Evolutionary conservation across 2,888 invertebrate genomes (phyloP).

Genomic region (Cyaniris semiargus): DNA sequence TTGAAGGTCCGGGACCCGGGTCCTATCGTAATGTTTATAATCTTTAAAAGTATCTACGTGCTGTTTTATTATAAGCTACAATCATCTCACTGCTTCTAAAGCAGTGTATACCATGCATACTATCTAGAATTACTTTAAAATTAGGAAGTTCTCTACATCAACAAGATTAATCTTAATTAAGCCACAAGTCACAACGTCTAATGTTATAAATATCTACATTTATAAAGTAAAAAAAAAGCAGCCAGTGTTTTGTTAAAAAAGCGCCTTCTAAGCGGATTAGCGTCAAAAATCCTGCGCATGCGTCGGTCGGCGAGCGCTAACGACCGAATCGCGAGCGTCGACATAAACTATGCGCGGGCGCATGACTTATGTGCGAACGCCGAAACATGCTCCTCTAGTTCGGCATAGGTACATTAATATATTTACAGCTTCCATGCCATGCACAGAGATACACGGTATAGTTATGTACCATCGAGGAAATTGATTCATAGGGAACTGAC

Average conservation of each 20-base stretch:
- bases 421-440: too few relatives aligned
- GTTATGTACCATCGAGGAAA: too few relatives aligned
- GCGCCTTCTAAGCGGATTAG: slow-evolving; percentile 58
- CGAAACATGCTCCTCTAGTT: slow-evolving; percentile 31
- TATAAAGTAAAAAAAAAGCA: background rate
- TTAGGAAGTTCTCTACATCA: background rate
- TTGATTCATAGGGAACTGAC: too few relatives aligned
- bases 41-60: background rate
- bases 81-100: background rate
- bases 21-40: too few relatives aligned
- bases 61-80: background rate
- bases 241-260: slow-evolving; percentile 46
- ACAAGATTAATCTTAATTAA: background rate
- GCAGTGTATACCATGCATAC: too few relatives aligned
- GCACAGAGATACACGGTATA: too few relatives aligned
- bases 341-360: slow-evolving; percentile 53
- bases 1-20: too few relatives aligned
- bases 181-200: slow-evolving; percentile 21
- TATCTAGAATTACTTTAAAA: background rate
- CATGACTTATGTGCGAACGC: slow-evolving; percentile 53
- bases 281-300: slow-evolving; percentile 55
- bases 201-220: slow-evolving; percentile 13
- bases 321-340: slow-evolving; percentile 55
- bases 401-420: background rate
- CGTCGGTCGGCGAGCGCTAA: slow-evolving; percentile 52